Evolutionary conservation across 2,113 vertebrate species (phyloP), one percentile per base, ranked within the genome.

Genomic region (Lagopus muta): DNA sequence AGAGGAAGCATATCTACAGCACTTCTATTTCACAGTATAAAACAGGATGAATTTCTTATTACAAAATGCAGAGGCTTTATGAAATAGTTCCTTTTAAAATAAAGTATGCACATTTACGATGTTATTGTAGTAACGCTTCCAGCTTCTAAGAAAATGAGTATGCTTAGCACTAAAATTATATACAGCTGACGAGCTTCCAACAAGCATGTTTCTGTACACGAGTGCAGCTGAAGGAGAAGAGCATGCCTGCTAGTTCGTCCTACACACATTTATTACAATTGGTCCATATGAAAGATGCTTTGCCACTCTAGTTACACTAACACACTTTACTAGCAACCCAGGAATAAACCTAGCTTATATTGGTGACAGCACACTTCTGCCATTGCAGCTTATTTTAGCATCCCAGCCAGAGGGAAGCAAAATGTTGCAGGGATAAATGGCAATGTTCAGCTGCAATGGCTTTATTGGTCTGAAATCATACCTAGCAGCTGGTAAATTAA

Each of bases 101-200:
- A 95, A 91, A 30, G 27, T 71, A 86, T 66, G 88, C 76, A 86
- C 66, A 86, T 89, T 66, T 91, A 81, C 0, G 0, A 79, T 58
- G n/a, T 79, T 89, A 83, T 60, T 92, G 67, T 92, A 92, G 89
- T 88, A 95, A 94, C 8, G 36, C 74, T 91, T 77, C 10, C 61
- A 71, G 85, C 64, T 88, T 86, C 77, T 86, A 83, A 79, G 83
- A 74, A 96, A 95, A 91, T 80, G 40, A 85, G 45, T 78, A 88
- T 77, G 72, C 69, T 95, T 90, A 76, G 88, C 40, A 3, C 86
- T 90, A 91, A 84, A 95, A 96, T 92, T 82, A 96, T 21, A 77
- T 43, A 67, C 50, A 90, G 81, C 70, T 95, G 92, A 89, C 73
- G 89, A 89, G 72, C 66, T 58, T 82, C 58, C 84, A 94, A 85